Evolutionary conservation across 23 tunicate genomes (phyloP).

Genomic region (Halocynthia aurantium): DNA sequence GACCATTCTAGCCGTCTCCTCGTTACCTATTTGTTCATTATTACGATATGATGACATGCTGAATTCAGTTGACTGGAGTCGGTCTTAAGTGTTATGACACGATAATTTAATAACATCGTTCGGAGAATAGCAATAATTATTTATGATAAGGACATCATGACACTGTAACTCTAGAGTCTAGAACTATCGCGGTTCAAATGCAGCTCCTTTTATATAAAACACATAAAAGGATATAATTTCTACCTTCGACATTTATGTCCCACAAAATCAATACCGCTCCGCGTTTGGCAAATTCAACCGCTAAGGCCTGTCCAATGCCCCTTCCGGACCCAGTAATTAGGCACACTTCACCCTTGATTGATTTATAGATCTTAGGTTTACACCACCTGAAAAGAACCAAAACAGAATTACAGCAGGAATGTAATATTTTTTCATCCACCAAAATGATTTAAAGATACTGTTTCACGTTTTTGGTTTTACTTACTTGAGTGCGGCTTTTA

Average conservation of each 20-base stretch:
- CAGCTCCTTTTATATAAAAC: background rate
- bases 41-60: background rate
- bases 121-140: no score
- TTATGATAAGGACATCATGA: no score
- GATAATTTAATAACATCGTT: no score
- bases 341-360: slow-evolving; percentile 63
- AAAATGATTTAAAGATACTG: no score
- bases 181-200: background rate
- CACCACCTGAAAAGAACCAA: slow-evolving; percentile 40
- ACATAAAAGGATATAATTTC: background rate
- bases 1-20: slow-evolving; percentile 37
- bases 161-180: background rate
- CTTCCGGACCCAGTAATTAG: slow-evolving; percentile 66
- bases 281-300: slow-evolving; percentile 52
- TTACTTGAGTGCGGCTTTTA: no score
- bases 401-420: background rate
- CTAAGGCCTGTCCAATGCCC: slow-evolving; percentile 73
- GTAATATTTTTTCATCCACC: no score
- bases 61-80: background rate
- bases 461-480: no score
- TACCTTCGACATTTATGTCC: slow-evolving; percentile 62
- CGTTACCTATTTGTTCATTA: slow-evolving; percentile 1
- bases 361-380: slow-evolving; percentile 45
- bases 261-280: slow-evolving; percentile 45
- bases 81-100: no score